Percentiles rank a stretch among this genome's conserved stretches.
phyloP scores from a whole-genome alignment of 1,140 invertebrate species.

The Eciton burchellii region DNA sequence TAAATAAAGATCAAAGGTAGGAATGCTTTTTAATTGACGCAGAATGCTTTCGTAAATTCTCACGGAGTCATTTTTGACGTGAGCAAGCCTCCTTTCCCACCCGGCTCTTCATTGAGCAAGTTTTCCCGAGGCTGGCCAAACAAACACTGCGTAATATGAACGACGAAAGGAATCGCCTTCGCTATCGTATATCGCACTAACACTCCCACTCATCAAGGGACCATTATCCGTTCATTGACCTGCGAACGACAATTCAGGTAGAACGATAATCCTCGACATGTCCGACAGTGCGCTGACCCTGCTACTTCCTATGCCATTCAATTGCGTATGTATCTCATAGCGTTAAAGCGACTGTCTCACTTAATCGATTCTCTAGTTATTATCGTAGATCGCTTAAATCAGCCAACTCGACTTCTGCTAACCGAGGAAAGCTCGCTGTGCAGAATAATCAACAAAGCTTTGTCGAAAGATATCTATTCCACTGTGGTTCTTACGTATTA shows the following conservation, averaged over 20 bases:
- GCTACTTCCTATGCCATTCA: slow-evolving; percentile 30
- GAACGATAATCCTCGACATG: slow-evolving; percentile 46
- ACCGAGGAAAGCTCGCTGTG: neutral
- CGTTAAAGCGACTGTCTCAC: slow-evolving; percentile 34
- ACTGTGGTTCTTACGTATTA: neutral
- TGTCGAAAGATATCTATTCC: neutral
- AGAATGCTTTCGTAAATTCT: neutral
- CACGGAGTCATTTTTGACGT: neutral
- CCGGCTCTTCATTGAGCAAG: neutral
- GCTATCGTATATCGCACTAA: neutral
- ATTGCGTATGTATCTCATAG: slow-evolving; percentile 22
- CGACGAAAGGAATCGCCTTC: neutral
- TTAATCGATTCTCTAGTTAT: neutral
- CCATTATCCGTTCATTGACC: slow-evolving; percentile 47
- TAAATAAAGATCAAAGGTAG: neutral
- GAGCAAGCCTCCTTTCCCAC: no score
- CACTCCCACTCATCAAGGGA: slow-evolving; percentile 35
- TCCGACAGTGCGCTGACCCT: slow-evolving; percentile 49
- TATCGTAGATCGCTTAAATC: neutral
- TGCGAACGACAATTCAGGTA: slow-evolving; percentile 46
- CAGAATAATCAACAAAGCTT: neutral
- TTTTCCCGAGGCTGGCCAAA: neutral
- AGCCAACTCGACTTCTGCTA: neutral
- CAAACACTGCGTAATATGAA: neutral
- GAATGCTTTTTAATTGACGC: neutral